Percentiles rank a stretch among this genome's conserved stretches.
These are phyloP conservation scores for Biston betularia DNA, from an alignment of 2,888 invertebrate genomes.

Conservation along the genomic window DNA sequence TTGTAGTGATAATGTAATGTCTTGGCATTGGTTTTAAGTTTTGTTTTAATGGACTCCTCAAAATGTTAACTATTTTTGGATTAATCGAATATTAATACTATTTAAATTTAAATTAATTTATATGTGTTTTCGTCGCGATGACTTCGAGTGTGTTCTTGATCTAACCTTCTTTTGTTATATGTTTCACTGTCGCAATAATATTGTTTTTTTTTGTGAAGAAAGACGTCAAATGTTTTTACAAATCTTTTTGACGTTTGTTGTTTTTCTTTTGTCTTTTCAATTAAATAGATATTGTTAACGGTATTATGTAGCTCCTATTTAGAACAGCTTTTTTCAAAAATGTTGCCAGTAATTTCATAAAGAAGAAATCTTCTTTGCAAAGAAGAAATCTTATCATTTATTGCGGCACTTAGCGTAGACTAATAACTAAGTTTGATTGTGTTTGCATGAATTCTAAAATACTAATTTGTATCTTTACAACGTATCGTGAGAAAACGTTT, in stretches of 20 bases:
- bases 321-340: not conserved
- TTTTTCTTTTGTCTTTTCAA: not conserved
- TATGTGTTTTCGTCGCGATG: not conserved
- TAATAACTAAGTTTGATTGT: constrained; percentile 44
- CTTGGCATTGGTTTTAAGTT: constrained; percentile 24
- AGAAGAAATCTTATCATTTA: not conserved
- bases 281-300: not conserved
- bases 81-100: constrained; percentile 11
- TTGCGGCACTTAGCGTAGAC: constrained; percentile 49
- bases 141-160: constrained; percentile 13
- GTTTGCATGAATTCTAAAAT: constrained; percentile 53
- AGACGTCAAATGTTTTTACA: not conserved
- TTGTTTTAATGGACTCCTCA: constrained; percentile 42
- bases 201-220: not conserved
- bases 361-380: not conserved
- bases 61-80: constrained; percentile 22
- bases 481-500: constrained; percentile 24
- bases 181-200: constrained; percentile 26
- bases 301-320: not conserved
- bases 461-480: constrained; percentile 27
- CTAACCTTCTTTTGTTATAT: constrained; percentile 17
- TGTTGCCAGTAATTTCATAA: not conserved
- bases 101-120: not conserved
- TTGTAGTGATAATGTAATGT: constrained; percentile 20
- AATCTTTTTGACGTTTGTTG: not conserved